Evolutionary conservation across 1,140 invertebrate species (phyloP), one percentile per base, ranked within the genome.

Genomic region (Caenorhabditis latens): DNA sequence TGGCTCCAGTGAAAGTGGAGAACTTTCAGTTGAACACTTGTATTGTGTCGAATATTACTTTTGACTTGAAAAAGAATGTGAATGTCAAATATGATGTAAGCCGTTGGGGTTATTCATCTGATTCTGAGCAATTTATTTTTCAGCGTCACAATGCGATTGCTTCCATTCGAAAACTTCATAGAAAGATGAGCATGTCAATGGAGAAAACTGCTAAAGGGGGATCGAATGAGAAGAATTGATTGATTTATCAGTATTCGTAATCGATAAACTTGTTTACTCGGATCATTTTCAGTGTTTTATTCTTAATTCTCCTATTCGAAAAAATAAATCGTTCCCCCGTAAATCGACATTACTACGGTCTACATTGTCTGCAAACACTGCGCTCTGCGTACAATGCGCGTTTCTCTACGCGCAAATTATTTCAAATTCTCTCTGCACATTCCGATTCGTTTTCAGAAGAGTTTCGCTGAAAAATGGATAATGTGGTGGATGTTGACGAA

Each of bases 401-500:
- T 32, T 3, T 8, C 7, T 13, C n/a, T 13, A 63, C 61, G 61
- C 61, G 24, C 61, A 63, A 40, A 14, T 4, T 24, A 32, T 32
- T 63, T 40, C 57, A n/a, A 58, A 58, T 58, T 58, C 55, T 58
- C n/a, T 58, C n/a, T n/a, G 16, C 16, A 58, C 8, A n/a, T 8
- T 58, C 32, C 55, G 19, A n/a, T 19, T 19, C 19, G 55, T 58
- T 21, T 58, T 58, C n/a, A 19, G n/a, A 16, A 16, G 8, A 58
- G 14, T 19, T 71, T 13, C 67, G 2, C 46, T 42, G 24, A 19
- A 75, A 46, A 46, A 75, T 75, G 67, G 46, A 79, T 50, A 50
- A 50, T 50, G 9, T 79, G n/a, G 46, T 79, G 11, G 71, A 79
- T 79, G 14, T 50, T 50, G 71, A 79, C n/a, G 71, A 79, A 53